These are phyloP conservation scores for Mongoloraphidia duomilia DNA, from an alignment of 2,888 invertebrate species.

Conservation along the genomic window DNA sequence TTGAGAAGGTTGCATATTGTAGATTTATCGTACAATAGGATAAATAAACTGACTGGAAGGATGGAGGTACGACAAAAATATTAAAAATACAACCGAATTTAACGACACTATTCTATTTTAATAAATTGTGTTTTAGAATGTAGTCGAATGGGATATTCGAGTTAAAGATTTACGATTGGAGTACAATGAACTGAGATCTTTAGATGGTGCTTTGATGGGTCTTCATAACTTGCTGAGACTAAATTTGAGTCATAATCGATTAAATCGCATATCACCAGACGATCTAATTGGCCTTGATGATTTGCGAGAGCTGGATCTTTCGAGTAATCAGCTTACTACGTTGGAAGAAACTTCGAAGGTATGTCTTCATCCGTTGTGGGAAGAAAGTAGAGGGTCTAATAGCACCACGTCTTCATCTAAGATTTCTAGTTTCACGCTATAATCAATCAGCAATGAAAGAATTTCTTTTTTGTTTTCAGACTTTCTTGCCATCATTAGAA, in stretches of 20 bases:
- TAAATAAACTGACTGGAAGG: slow-evolving; percentile 47
- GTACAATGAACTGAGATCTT: slow-evolving; percentile 52
- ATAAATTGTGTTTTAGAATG: slow-evolving; percentile 38
- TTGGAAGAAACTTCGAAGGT: slow-evolving; percentile 76
- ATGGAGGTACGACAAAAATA: slow-evolving; percentile 38
- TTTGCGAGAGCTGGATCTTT: slow-evolving; percentile 59
- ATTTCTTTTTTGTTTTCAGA: slow-evolving; percentile 42
- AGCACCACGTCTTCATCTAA: slow-evolving; percentile 2
- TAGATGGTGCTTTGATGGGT: slow-evolving; percentile 64
- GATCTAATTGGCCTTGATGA: slow-evolving; percentile 66
- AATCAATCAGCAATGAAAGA: too few relatives aligned
- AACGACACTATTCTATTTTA: background rate
- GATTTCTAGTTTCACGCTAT: background rate
- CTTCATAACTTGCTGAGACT: slow-evolving; percentile 56
- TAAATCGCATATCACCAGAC: slow-evolving; percentile 58
- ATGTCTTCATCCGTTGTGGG: slow-evolving; percentile 19
- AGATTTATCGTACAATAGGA: slow-evolving; percentile 64
- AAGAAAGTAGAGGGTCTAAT: too few relatives aligned
- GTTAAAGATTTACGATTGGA: slow-evolving; percentile 58
- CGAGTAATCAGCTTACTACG: slow-evolving; percentile 60
- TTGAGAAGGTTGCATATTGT: slow-evolving; percentile 53
- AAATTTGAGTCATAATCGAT: slow-evolving; percentile 59
- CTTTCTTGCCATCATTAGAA: slow-evolving; percentile 60
- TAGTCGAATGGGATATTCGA: slow-evolving; percentile 61
- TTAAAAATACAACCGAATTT: background rate